Conservation (phyloP, 2,113 vertebrate genomes). For the Plotosus lineatus region DNA sequence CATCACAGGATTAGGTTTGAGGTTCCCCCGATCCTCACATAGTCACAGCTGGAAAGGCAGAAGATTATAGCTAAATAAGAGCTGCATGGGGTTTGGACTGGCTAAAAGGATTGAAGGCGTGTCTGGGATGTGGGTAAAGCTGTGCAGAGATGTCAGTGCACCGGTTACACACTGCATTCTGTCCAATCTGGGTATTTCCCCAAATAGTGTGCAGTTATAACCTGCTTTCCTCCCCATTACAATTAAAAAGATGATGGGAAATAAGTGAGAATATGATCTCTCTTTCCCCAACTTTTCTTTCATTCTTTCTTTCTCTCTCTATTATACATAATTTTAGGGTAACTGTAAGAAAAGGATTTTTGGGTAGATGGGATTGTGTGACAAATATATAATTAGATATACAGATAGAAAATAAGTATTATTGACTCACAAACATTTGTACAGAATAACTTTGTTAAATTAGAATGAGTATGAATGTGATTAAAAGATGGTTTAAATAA, state of each 20-base stretch:
- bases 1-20: constrained; percentile 55
- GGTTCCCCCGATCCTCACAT: constrained; percentile 30
- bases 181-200: not conserved
- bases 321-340: not conserved
- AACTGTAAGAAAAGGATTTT: not conserved
- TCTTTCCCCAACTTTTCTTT: too few relatives aligned
- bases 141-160: constrained; percentile 1
- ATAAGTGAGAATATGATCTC: too few relatives aligned
- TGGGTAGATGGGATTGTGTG: not conserved
- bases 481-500: too few relatives aligned
- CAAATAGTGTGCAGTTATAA: not conserved
- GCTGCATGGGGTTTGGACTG: constrained; percentile 45
- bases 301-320: not conserved
- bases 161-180: not conserved
- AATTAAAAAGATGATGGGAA: not conserved
- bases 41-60: constrained; percentile 26
- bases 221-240: not conserved
- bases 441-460: too few relatives aligned
- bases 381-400: not conserved
- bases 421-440: too few relatives aligned
- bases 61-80: constrained; percentile 50
- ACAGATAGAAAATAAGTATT: not conserved
- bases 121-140: constrained; percentile 43
- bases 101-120: constrained; percentile 62
- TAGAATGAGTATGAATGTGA: too few relatives aligned